Evolutionary conservation across 2,797 vertebrate genomes (phyloP).

Genomic region (Pogoniulus pusillus): DNA sequence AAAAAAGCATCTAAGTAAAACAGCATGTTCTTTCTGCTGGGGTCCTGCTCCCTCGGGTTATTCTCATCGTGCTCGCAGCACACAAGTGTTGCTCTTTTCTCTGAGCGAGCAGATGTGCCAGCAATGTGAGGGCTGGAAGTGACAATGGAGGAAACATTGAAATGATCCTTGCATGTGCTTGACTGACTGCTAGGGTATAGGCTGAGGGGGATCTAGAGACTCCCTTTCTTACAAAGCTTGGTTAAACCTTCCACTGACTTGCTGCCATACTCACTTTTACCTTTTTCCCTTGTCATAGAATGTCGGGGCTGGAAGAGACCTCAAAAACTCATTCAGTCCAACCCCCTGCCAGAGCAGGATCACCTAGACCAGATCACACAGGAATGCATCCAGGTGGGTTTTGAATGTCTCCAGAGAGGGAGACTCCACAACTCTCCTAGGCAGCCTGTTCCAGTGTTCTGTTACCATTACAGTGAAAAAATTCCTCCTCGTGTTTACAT

Average conservation of each 20-base stretch:
- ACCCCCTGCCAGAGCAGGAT: no score
- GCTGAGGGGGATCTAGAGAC: neutral
- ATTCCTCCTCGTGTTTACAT: no score
- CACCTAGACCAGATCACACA: no score
- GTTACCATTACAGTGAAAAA: no score
- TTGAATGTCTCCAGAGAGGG: no score
- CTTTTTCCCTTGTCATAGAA: neutral
- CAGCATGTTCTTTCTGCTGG: constrained; percentile 46
- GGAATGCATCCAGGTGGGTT: no score
- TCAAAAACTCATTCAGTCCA: no score
- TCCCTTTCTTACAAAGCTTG: neutral
- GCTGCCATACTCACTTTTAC: fast-evolving
- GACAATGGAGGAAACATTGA: neutral
- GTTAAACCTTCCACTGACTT: neutral
- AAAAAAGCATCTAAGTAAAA: constrained; percentile 52
- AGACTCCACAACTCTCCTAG: no score
- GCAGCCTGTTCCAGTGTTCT: no score
- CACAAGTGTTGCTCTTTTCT: neutral
- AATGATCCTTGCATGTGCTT: neutral
- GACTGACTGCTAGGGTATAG: neutral
- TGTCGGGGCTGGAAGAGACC: no score
- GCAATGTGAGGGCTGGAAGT: neutral
- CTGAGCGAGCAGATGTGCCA: fast-evolving
- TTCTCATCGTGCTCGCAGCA: neutral
- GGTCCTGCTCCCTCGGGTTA: constrained; percentile 10